phyloP scores from a whole-genome alignment of 2,113 vertebrate genomes.

The Otis tarda region DNA sequence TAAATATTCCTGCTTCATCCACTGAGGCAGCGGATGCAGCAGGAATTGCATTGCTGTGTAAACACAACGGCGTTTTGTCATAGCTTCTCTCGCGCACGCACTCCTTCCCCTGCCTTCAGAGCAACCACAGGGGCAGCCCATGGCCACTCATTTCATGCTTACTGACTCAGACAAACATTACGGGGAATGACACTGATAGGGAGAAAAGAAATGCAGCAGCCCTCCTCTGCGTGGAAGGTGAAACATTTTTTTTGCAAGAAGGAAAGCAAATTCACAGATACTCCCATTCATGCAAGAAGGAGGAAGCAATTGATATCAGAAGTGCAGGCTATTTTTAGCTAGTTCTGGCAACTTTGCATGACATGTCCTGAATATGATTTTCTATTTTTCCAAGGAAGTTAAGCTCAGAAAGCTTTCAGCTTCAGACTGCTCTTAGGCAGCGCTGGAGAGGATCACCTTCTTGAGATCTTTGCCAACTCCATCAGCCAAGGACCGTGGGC shows the following conservation, averaged over 20 bases:
- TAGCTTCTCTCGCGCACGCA: fast-evolving
- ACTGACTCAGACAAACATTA: neutral
- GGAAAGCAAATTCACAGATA: neutral
- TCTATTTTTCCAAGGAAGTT: neutral
- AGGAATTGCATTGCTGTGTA: neutral
- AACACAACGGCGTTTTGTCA: neutral
- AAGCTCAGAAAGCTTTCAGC: neutral
- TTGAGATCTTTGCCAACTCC: neutral
- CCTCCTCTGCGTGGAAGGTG: neutral
- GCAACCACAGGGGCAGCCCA: neutral
- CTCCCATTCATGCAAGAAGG: neutral
- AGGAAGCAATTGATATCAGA: neutral
- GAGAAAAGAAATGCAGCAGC: neutral
- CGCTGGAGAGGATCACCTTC: neutral
- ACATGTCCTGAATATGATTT: neutral
- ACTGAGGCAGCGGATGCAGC: fast-evolving
- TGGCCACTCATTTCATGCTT: neutral
- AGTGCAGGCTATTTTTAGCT: neutral
- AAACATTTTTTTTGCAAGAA: neutral
- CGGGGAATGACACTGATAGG: fast-evolving
- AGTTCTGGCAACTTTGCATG: neutral
- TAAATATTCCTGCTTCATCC: neutral
- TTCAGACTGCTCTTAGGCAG: neutral
- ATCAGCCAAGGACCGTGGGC: neutral
- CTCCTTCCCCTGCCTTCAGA: neutral